Evolutionary conservation across 2,113 vertebrate genomes (phyloP).

Genomic region (Mastomys natalensis): DNA sequence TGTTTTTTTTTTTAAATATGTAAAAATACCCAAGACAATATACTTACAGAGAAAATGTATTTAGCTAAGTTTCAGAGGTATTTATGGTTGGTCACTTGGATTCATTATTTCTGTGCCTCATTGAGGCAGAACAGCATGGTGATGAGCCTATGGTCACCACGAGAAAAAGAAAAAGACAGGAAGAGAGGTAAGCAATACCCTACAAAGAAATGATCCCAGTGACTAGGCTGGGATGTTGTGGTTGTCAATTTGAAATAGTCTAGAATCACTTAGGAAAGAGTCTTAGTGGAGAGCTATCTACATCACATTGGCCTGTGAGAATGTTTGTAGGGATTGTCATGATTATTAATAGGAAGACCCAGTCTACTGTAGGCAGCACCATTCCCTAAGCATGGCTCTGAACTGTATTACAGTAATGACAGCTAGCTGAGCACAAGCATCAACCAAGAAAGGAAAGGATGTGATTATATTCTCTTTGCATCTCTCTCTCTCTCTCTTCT

Average conservation of each 20-base stretch:
- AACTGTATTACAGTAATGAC: background rate
- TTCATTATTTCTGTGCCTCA: background rate
- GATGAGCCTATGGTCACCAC: background rate
- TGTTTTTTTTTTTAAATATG: background rate
- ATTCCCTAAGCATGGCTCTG: background rate
- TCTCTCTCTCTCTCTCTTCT: too few relatives aligned
- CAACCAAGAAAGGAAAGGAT: background rate
- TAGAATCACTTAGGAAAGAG: background rate
- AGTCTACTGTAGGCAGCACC: background rate
- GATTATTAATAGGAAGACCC: background rate
- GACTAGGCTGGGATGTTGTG: background rate
- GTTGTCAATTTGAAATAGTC: background rate
- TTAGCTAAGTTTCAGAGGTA: background rate
- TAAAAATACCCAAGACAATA: background rate
- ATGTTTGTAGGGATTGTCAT: background rate
- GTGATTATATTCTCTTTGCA: background rate
- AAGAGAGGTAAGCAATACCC: background rate
- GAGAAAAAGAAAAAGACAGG: too few relatives aligned
- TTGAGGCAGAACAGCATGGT: background rate
- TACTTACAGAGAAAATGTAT: background rate
- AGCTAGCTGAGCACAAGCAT: background rate
- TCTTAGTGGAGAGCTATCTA: background rate
- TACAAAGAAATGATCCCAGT: background rate
- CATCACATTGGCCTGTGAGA: background rate
- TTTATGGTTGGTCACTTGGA: background rate